Evolutionary conservation across 2,113 vertebrate genomes (phyloP).

Genomic region (Stegastes partitus): DNA sequence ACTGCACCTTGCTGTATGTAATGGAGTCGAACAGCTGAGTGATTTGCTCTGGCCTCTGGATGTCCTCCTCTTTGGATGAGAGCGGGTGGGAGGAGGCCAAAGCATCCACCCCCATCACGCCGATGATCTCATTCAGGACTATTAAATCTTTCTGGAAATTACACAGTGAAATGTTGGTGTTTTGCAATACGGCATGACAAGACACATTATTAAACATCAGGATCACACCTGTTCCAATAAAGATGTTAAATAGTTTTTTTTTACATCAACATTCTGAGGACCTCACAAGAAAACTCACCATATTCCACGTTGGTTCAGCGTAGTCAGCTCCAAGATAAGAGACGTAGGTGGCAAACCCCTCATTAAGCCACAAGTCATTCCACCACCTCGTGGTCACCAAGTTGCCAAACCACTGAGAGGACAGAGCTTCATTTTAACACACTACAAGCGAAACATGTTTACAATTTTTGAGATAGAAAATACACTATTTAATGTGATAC

Average conservation of each 20-base stretch:
- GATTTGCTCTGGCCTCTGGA: conserved; percentile 88
- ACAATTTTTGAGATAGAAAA: not conserved
- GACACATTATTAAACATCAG: no score
- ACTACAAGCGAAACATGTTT: not conserved
- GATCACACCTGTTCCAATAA: not conserved
- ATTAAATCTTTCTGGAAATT: conserved; percentile 88
- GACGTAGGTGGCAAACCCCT: conserved; percentile 93
- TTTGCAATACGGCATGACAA: not conserved
- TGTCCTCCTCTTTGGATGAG: conserved; percentile 78
- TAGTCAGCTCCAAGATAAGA: conserved; percentile 87
- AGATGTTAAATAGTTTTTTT: not conserved
- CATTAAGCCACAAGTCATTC: conserved; percentile 95
- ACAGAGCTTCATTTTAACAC: conserved; percentile 18
- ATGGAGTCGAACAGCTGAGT: conserved; percentile 88
- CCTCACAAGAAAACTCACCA: conserved; percentile 81
- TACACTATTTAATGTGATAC: conserved; percentile 68
- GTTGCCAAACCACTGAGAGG: conserved; percentile 93
- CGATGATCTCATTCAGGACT: conserved; percentile 85
- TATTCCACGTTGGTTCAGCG: conserved; percentile 81
- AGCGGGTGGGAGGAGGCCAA: conserved; percentile 89
- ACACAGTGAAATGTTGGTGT: not conserved
- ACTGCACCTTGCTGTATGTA: conserved; percentile 91
- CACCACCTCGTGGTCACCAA: conserved; percentile 93
- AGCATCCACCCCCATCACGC: conserved; percentile 86
- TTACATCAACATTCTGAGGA: not conserved